These are phyloP conservation scores for Incurvaria masculella DNA, from an alignment of 2,888 invertebrate species.

Conservation along the genomic window DNA sequence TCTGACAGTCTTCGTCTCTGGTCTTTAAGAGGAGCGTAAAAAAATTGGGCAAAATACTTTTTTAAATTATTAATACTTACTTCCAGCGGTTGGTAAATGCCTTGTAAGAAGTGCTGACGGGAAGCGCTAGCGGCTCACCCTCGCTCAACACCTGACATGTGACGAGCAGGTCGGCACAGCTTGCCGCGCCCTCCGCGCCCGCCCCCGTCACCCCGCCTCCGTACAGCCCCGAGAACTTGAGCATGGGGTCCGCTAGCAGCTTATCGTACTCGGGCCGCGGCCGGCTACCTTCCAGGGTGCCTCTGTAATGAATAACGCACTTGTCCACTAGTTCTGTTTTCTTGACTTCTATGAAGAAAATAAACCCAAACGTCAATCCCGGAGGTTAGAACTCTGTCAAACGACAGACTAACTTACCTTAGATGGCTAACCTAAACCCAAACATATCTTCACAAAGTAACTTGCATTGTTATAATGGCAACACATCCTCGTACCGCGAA, in stretches of 20 bases:
- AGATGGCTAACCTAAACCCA: too few species aligned
- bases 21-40: too few species aligned
- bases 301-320: constrained; percentile 53
- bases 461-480: too few species aligned
- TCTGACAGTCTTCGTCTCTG: too few species aligned
- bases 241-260: constrained; percentile 80
- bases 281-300: constrained; percentile 88
- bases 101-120: constrained; percentile 89
- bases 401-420: too few species aligned
- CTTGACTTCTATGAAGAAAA: too few species aligned
- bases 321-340: too few species aligned
- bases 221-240: constrained; percentile 87
- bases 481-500: too few species aligned
- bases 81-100: constrained; percentile 91
- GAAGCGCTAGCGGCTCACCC: constrained; percentile 77
- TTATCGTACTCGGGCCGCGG: constrained; percentile 86
- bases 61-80: constrained; percentile 48
- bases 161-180: constrained; percentile 85
- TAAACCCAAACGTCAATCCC: too few species aligned
- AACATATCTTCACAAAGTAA: too few species aligned
- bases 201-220: constrained; percentile 77
- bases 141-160: constrained; percentile 82
- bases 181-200: constrained; percentile 72
- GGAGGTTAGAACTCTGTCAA: too few species aligned
- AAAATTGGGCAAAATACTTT: background rate